Evolutionary conservation across 2,797 vertebrate species (phyloP).

Genomic region (Toxotes lorentzi): DNA sequence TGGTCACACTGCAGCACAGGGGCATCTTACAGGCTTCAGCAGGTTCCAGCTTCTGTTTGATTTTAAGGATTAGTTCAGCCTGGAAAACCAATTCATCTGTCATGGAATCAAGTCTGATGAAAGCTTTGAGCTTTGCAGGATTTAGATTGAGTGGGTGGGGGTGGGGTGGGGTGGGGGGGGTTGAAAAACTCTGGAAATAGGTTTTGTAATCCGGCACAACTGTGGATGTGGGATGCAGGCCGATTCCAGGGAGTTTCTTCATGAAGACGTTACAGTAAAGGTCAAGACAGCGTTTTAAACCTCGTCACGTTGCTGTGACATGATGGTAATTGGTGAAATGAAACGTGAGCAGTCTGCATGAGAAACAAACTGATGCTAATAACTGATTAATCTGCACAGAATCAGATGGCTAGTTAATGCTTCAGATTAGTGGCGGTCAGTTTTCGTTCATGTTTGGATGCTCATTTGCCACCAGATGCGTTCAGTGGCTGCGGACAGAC

Average conservation of each 20-base stretch:
- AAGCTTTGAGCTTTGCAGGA: slow-evolving; percentile 79
- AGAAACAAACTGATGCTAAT: slow-evolving; percentile 20
- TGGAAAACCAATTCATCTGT: slow-evolving; percentile 83
- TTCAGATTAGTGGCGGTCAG: slow-evolving; percentile 6
- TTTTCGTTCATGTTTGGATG: slow-evolving; percentile 35
- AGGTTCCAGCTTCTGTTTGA: slow-evolving; percentile 62
- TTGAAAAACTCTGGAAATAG: slow-evolving; percentile 66
- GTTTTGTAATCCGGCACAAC: slow-evolving; percentile 75
- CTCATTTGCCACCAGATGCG: not conserved
- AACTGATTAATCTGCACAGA: slow-evolving; percentile 29
- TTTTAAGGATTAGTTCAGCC: slow-evolving; percentile 79
- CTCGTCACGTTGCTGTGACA: not conserved
- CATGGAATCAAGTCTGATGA: slow-evolving; percentile 81
- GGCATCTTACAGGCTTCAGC: slow-evolving; percentile 42
- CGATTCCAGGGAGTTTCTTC: slow-evolving; percentile 44
- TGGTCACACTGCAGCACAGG: slow-evolving; percentile 39
- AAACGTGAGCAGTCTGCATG: not conserved
- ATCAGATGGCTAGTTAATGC: slow-evolving; percentile 33
- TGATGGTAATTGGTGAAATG: not conserved
- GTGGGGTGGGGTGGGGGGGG: slow-evolving; percentile 28
- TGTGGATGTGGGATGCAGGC: slow-evolving; percentile 40
- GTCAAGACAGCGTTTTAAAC: not conserved
- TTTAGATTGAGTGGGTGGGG: slow-evolving; percentile 64
- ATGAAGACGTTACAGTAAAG: slow-evolving; percentile 6
- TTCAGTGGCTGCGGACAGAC: slow-evolving; percentile 5